Evolutionary conservation across 1,140 invertebrate genomes (phyloP).

Genomic region (Monomorium pharaonis): DNA sequence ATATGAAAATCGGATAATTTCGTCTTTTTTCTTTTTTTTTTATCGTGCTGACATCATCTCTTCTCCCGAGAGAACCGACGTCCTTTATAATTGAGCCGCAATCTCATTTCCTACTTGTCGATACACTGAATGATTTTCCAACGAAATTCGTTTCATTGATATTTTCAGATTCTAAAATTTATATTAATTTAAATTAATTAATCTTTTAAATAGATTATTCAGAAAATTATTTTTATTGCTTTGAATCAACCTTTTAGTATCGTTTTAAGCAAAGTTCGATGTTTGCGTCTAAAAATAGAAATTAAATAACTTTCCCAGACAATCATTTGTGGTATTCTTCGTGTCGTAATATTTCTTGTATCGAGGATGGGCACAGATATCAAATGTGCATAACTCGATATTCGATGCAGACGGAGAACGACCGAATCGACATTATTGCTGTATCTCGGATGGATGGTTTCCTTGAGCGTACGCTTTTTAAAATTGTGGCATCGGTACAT

Average conservation of each 20-base stretch:
- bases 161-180: background rate
- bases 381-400: conserved; percentile 24
- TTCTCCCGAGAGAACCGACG: background rate
- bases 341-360: background rate
- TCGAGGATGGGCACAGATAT: background rate
- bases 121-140: background rate
- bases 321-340: conserved; percentile 11
- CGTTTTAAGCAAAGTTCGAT: too few relatives aligned
- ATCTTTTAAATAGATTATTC: background rate
- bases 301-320: background rate
- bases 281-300: background rate
- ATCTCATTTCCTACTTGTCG: conserved; percentile 20
- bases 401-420: conserved; percentile 50
- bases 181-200: background rate
- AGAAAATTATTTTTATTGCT: background rate
- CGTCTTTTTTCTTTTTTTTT: background rate
- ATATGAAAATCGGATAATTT: conserved; percentile 42
- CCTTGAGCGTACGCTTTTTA: background rate
- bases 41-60: background rate
- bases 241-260: background rate
- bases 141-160: background rate
- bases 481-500: conserved; percentile 18
- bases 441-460: background rate
- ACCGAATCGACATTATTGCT: conserved; percentile 55
- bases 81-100: background rate